These are phyloP conservation scores for Lycaena phlaeas DNA, from an alignment of 2,888 invertebrate genomes.

Conservation along the genomic window DNA sequence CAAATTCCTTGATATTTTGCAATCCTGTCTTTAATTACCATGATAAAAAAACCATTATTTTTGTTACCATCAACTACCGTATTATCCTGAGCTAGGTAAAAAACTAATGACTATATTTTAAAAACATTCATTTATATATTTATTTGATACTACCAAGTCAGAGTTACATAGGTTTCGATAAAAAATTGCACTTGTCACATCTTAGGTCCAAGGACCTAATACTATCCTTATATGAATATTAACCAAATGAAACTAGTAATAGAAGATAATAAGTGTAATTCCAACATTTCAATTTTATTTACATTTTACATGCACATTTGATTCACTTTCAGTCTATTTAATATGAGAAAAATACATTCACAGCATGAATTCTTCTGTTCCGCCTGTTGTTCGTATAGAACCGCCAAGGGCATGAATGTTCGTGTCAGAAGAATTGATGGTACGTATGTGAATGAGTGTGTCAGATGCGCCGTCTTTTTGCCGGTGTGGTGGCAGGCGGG, in stretches of 20 bases:
- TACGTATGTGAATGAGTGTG: constrained; percentile 36
- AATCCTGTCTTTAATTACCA: no score
- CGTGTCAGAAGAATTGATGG: constrained; percentile 50
- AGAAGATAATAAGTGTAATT: not conserved
- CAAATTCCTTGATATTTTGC: no score
- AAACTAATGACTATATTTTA: no score
- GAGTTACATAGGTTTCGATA: no score
- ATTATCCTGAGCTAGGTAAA: no score
- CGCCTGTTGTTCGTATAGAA: constrained; percentile 14
- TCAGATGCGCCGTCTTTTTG: constrained; percentile 57
- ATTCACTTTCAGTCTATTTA: constrained; percentile 1
- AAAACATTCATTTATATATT: no score
- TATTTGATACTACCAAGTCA: no score
- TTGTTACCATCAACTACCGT: no score
- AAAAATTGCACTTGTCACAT: no score
- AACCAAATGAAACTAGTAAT: not conserved
- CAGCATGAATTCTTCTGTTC: constrained; percentile 22
- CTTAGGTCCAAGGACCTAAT: no score
- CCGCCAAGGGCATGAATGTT: constrained; percentile 26
- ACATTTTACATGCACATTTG: not conserved
- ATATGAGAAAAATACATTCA: constrained; percentile 21
- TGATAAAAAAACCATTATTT: no score
- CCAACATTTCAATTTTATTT: not conserved
- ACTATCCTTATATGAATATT: no score
- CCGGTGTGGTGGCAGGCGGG: constrained; percentile 50